A percentile compares a stretch with the other conserved stretches of the same genome.
These are phyloP conservation scores for Drosophila kurseongensis DNA, from an alignment of 1,140 invertebrate genomes.

Conservation along the genomic window DNA sequence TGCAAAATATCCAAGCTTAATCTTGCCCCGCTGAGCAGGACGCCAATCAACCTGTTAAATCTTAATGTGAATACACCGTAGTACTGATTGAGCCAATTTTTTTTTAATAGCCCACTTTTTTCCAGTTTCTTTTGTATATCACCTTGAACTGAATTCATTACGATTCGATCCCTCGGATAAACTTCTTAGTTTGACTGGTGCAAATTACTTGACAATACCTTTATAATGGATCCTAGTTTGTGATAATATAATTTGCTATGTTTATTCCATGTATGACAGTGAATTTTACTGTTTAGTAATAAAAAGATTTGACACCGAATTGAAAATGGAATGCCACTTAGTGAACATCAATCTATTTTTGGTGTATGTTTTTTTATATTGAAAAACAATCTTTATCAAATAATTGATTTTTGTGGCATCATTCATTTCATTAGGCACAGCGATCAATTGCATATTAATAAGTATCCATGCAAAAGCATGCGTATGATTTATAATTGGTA, in stretches of 20 bases:
- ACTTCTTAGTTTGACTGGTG: constrained; percentile 27
- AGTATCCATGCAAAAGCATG: background rate
- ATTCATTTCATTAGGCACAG: background rate
- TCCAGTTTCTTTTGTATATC: constrained; percentile 55
- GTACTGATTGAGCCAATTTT: constrained; percentile 56
- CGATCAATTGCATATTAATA: background rate
- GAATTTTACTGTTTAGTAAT: background rate
- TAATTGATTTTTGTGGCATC: background rate
- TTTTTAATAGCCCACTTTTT: constrained; percentile 54
- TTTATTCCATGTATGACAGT: background rate
- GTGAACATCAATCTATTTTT: constrained; percentile 3
- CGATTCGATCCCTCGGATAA: constrained; percentile 36
- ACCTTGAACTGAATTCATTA: constrained; percentile 77
- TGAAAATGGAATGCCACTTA: background rate
- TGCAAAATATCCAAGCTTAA: constrained; percentile 58
- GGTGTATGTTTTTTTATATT: constrained; percentile 3
- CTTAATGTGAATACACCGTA: constrained; percentile 16
- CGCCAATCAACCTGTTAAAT: constrained; percentile 8
- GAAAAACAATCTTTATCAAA: constrained; percentile 12
- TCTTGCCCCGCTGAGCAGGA: constrained; percentile 7
- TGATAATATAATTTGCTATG: background rate
- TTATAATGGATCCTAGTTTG: background rate
- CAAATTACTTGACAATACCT: constrained; percentile 3
- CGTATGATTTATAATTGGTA: background rate
- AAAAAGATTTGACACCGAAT: constrained; percentile 1